These are phyloP conservation scores for Lithobates pipiens DNA, from an alignment of 2,797 vertebrate genomes.

Conservation along the genomic window DNA sequence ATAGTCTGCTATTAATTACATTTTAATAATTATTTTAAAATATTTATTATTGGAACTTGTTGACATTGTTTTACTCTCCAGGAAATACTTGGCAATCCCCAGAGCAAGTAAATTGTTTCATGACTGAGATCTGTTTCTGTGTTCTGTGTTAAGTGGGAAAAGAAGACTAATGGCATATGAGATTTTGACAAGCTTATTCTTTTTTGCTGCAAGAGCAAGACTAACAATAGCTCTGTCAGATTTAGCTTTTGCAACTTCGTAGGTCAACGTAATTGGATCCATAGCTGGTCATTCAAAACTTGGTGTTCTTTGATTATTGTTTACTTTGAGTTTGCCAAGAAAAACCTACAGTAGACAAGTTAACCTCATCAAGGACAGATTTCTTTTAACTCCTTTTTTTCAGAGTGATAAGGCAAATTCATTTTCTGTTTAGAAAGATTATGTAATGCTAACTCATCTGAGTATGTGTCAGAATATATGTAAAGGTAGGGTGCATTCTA, in stretches of 20 bases:
- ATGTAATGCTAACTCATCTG: background rate
- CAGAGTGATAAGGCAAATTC: background rate
- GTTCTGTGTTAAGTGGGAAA: background rate
- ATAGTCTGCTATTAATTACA: background rate
- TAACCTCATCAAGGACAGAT: background rate
- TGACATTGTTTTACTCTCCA: background rate
- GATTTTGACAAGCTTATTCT: constrained; percentile 63
- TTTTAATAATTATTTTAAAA: background rate
- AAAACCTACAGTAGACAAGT: constrained; percentile 23
- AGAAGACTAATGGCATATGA: constrained; percentile 27
- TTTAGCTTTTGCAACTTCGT: constrained; percentile 58
- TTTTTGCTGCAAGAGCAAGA: constrained; percentile 63
- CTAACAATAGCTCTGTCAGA: constrained; percentile 72
- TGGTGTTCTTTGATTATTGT: constrained; percentile 59
- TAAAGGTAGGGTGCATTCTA: too few relatives aligned
- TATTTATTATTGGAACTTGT: too few relatives aligned
- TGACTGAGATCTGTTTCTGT: background rate
- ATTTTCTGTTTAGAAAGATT: background rate
- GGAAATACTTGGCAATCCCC: background rate
- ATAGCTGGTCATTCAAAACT: constrained; percentile 60
- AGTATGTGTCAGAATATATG: too few relatives aligned
- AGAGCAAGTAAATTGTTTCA: background rate
- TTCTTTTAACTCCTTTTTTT: background rate
- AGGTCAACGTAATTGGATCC: constrained; percentile 67
- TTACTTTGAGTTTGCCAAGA: constrained; percentile 59